A percentile compares a stretch with the other conserved stretches of the same genome.
Conservation (phyloP, 2,888 invertebrate species). For the Melitaea athalia region DNA sequence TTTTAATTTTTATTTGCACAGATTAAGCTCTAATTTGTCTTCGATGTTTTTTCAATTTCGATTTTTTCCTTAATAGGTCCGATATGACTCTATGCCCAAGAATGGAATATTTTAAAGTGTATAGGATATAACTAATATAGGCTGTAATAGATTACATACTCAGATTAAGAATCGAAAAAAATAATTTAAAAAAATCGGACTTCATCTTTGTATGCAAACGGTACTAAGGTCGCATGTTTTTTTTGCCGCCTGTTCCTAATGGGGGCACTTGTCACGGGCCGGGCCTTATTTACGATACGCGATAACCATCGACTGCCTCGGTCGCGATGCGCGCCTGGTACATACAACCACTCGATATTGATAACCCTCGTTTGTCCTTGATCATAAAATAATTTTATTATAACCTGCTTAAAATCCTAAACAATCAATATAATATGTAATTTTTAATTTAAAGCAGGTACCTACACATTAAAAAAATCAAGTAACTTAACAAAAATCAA, state of each 20-base stretch:
- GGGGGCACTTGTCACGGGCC: slow-evolving; percentile 67
- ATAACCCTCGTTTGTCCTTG: slow-evolving; percentile 25
- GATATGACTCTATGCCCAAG: too few relatives aligned
- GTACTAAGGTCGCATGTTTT: slow-evolving; percentile 30
- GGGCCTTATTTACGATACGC: slow-evolving; percentile 64
- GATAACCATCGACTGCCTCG: slow-evolving; percentile 63
- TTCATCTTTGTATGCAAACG: slow-evolving; percentile 1
- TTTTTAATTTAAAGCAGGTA: neutral
- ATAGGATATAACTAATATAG: too few relatives aligned
- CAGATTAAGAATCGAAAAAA: neutral
- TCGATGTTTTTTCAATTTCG: too few relatives aligned
- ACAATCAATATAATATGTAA: neutral
- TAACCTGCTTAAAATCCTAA: neutral
- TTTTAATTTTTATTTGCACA: too few relatives aligned
- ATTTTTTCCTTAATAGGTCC: too few relatives aligned
- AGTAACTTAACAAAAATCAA: neutral
- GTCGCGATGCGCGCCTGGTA: slow-evolving; percentile 41
- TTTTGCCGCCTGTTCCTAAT: slow-evolving; percentile 55
- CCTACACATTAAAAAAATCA: neutral
- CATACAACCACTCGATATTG: slow-evolving; percentile 32
- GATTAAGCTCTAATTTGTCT: too few relatives aligned
- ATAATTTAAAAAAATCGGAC: neutral
- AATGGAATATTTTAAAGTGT: too few relatives aligned
- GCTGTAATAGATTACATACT: too few relatives aligned
- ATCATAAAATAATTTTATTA: slow-evolving; percentile 21